Base-by-base conservation (phyloP, 2,888 invertebrate species). In the Gibbula magus region DNA sequence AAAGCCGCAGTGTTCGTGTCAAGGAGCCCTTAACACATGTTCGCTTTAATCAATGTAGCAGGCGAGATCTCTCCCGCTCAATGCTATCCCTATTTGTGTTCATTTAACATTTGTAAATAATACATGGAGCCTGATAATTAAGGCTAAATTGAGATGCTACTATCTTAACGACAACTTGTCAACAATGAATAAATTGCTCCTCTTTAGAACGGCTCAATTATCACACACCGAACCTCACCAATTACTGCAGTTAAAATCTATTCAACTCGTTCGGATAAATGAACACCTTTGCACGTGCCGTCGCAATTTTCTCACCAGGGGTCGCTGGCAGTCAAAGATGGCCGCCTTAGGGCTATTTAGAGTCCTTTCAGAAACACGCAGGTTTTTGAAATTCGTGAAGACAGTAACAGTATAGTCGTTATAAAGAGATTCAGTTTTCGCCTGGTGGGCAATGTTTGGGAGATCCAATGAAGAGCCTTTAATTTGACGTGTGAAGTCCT, bases 101-200 rank as follows among this genome's bases (percentile, higher is more conserved):
- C 70, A 70, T 35, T 70, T 70, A 70, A 70, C 70, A 39, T 70
- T 70, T 70, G 70, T 70, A 70, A 70, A 70, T 70, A 70, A 70
- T 70, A 70, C 70, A 70, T 70, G 29, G 70, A 56, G 29, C 70
- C 35, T 39, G 32, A 32, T 70, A 70, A 70, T 70, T 70, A 70
- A 35, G 70, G 39, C 70, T 32, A 70, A 39, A 32, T 35, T 29
- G 70, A 70, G 70, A 70, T 39, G 70, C 70, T 70, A 20, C 70
- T 35, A 32, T 70, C 16, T 70, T 70, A 70, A 70, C 70, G 39
- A 70, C 70, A 35, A 70, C 70, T 70, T 70, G 70, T 70, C 20
- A 32, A 70, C 70, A 70, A 70, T 70, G 70, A 70, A 70, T 70
- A 70, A 70, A 70, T 35, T 70, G 35, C 70, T 10, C 70, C 70